A percentile compares a stretch with the other conserved stretches of the same genome.
phyloP scores from a whole-genome alignment of 2,113 vertebrate genomes.

The Xiphorhynchus elegans region DNA sequence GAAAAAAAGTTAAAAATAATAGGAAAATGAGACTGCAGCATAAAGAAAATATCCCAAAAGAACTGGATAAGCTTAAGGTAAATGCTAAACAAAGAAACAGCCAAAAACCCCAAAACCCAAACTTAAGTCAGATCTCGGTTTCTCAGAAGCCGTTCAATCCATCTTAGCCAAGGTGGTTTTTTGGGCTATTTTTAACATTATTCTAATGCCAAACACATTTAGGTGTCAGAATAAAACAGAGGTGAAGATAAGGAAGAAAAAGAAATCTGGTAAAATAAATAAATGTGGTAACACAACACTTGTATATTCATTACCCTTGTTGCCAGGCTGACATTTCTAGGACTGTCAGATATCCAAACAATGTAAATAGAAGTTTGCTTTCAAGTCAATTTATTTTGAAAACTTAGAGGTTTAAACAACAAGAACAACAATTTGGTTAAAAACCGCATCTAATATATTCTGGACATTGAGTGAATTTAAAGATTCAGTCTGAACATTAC shows the following conservation, averaged over 20 bases:
- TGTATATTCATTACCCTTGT: neutral
- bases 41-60: neutral
- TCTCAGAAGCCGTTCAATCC: neutral
- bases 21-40: neutral
- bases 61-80: neutral
- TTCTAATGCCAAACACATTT: neutral
- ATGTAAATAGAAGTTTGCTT: neutral
- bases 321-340: neutral
- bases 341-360: neutral
- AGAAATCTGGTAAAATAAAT: neutral
- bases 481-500: neutral
- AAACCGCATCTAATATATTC: neutral
- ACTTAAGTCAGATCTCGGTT: neutral
- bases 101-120: neutral
- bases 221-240: neutral
- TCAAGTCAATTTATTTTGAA: conserved; percentile 12
- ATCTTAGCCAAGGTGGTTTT: neutral
- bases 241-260: neutral
- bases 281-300: neutral
- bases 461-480: neutral
- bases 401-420: neutral
- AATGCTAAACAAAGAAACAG: neutral
- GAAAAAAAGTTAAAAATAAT: neutral
- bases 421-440: neutral
- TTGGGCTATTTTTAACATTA: neutral